A percentile compares a stretch with the other conserved stretches of the same genome.
Conservation (phyloP, 2,888 invertebrate genomes). For the Cantharis flavilabris region DNA sequence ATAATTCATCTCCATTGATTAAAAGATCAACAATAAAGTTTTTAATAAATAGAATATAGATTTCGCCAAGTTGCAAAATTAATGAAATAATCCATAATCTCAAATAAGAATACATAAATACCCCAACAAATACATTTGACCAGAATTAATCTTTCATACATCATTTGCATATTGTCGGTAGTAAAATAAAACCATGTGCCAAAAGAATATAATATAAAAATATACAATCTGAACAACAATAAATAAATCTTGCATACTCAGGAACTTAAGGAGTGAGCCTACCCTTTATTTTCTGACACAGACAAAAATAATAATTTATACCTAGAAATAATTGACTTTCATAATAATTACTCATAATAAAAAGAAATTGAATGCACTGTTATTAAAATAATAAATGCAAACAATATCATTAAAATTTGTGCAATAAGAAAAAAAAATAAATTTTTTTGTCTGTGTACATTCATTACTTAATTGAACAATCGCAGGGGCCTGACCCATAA, state of each 20-base stretch:
- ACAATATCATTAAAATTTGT: neutral
- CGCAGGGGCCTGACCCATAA: conserved; percentile 55
- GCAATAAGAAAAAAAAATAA: neutral
- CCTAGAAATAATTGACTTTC: conserved; percentile 1
- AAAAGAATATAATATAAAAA: conserved; percentile 27
- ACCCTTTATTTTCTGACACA: conserved; percentile 44
- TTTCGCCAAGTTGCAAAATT: too few species aligned
- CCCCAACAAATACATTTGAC: neutral
- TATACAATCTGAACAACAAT: conserved; percentile 34
- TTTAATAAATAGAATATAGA: neutral
- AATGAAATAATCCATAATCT: too few species aligned
- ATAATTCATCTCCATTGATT: neutral
- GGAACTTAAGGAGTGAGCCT: conserved; percentile 50
- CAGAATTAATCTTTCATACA: neutral
- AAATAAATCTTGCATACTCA: conserved; percentile 23
- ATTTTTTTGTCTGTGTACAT: conserved; percentile 24
- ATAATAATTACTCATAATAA: neutral
- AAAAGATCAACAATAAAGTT: neutral
- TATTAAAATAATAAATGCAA: neutral
- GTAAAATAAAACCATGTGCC: conserved; percentile 19
- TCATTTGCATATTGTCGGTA: neutral
- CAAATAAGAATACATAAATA: neutral
- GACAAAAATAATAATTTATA: conserved; percentile 42
- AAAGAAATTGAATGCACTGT: conserved; percentile 7
- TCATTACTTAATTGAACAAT: conserved; percentile 31